Conservation (phyloP, 2,113 vertebrate species). For the Archilochus colubris region DNA sequence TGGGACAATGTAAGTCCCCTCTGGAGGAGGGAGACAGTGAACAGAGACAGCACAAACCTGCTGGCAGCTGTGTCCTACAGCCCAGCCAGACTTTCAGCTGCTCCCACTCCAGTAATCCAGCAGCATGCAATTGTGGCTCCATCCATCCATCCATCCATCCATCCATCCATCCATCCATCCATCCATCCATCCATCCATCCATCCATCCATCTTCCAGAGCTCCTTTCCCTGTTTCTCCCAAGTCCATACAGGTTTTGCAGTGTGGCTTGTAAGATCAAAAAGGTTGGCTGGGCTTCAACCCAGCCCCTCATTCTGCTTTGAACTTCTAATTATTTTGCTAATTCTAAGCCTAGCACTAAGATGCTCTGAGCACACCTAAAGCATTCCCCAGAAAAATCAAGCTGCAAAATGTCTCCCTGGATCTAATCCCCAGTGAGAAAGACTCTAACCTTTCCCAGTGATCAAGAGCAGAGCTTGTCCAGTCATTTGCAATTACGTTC, state of each 20-base stretch:
- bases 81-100: neutral
- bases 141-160: neutral
- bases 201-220: neutral
- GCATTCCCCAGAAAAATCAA: slow-evolving; percentile 40
- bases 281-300: neutral
- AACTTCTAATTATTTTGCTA: slow-evolving; percentile 61
- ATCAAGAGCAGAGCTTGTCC: slow-evolving; percentile 40
- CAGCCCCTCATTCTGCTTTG: slow-evolving; percentile 18
- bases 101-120: neutral
- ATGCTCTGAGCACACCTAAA: slow-evolving; percentile 59
- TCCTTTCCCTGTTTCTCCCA: neutral
- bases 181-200: no score
- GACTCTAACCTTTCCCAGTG: slow-evolving; percentile 42
- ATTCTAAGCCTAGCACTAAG: slow-evolving; percentile 12
- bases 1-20: fast-evolving
- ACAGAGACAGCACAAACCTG: fast-evolving
- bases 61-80: neutral
- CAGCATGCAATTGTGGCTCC: neutral
- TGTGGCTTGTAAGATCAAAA: slow-evolving; percentile 35
- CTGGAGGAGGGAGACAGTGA: neutral
- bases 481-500: slow-evolving; percentile 65
- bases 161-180: neutral
- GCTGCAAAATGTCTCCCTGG: slow-evolving; percentile 26
- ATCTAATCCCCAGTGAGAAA: slow-evolving; percentile 35
- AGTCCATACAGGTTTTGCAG: neutral